Evolutionary conservation across 2,113 vertebrate species (phyloP).

Genomic region (Oryzias javanicus): DNA sequence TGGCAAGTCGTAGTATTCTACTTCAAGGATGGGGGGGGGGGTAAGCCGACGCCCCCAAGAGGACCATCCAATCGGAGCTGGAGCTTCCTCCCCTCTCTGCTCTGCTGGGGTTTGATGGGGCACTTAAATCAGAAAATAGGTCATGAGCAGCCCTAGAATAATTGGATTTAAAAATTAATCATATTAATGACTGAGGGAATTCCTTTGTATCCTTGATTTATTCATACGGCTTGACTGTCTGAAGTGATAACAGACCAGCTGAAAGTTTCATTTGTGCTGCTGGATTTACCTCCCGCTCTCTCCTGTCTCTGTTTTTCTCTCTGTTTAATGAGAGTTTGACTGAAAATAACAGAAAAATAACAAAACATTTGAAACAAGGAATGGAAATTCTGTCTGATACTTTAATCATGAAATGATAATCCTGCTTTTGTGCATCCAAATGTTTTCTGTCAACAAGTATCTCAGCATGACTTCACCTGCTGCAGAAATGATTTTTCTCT

Average conservation of each 20-base stretch:
- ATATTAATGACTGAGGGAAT: conserved; percentile 72
- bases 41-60: conserved; percentile 21
- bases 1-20: conserved; percentile 76
- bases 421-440: not conserved
- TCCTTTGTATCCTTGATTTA: conserved; percentile 71
- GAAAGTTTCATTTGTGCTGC: conserved; percentile 52
- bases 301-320: not conserved
- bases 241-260: conserved; percentile 59
- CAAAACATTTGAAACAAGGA: too few relatives aligned
- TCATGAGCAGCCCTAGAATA: conserved; percentile 69
- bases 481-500: conserved; percentile 10
- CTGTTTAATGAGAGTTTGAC: not conserved
- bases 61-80: conserved; percentile 20
- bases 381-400: too few relatives aligned
- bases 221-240: conserved; percentile 67
- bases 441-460: conserved; percentile 4
- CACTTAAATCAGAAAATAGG: conserved; percentile 72
- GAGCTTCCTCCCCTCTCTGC: conserved; percentile 25
- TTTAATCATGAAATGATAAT: not conserved
- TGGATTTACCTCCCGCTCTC: not conserved
- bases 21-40: conserved; percentile 26
- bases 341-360: too few relatives aligned
- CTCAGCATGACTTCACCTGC: conserved; percentile 6
- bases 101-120: conserved; percentile 54
- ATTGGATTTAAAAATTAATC: conserved; percentile 80